phyloP scores from a whole-genome alignment of 1,140 invertebrate species.

The Rhagoletis pomonella region DNA sequence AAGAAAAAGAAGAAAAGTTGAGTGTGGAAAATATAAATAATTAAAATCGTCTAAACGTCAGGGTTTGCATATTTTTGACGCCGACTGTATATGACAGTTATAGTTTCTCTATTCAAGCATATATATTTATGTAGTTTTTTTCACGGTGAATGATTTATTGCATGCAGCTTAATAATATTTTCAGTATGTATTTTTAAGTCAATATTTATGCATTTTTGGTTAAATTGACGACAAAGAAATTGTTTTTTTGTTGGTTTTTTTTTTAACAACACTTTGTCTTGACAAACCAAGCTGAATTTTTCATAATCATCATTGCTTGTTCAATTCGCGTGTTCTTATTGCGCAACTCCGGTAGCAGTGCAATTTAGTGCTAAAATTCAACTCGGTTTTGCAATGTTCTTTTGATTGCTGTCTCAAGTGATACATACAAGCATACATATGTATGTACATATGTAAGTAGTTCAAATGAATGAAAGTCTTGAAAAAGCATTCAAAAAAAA shows the following conservation, averaged over 20 bases:
- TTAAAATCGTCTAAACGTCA: no score
- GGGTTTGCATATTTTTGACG: no score
- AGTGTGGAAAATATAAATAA: no score
- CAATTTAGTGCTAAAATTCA: background rate
- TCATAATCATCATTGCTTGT: background rate
- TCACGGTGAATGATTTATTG: background rate
- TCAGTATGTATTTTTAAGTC: background rate
- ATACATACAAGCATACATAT: background rate
- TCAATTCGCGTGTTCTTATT: background rate
- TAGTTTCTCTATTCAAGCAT: slow-evolving; percentile 2
- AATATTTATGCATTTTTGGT: background rate
- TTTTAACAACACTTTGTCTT: no score
- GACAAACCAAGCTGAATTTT: no score
- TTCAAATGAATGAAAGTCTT: background rate
- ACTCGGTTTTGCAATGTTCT: background rate
- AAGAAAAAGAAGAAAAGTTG: no score
- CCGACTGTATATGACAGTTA: background rate
- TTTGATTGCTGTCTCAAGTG: background rate
- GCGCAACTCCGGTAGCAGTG: background rate
- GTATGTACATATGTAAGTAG: background rate
- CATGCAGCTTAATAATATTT: slow-evolving; percentile 18
- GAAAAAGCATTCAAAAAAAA: slow-evolving; percentile 13
- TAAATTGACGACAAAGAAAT: background rate
- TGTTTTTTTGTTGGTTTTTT: background rate
- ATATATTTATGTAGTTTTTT: background rate